phyloP scores from a whole-genome alignment of 2,797 vertebrate species.

The Lepilemur ruficaudatus region DNA sequence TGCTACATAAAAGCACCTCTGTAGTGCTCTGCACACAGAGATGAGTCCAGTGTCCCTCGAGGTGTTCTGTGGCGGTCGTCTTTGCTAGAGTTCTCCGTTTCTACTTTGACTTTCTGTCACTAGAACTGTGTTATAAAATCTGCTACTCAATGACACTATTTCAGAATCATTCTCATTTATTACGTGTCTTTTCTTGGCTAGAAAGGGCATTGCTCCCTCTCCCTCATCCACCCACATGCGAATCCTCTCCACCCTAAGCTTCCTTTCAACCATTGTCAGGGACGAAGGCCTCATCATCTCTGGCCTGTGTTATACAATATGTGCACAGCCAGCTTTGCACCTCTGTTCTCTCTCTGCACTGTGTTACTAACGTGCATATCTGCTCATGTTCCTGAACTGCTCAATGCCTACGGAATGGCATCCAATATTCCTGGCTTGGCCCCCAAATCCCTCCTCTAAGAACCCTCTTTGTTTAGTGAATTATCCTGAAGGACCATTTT shows the following conservation, averaged over 20 bases:
- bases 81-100: not conserved
- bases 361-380: not conserved
- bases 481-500: not conserved
- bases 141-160: not conserved
- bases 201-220: not conserved
- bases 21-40: fast-evolving
- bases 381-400: not conserved
- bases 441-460: not conserved
- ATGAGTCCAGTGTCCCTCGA: fast-evolving
- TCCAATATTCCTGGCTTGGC: not conserved
- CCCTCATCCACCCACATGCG: not conserved
- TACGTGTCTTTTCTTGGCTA: not conserved
- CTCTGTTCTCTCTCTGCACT: not conserved
- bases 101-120: not conserved
- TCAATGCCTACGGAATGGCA: not conserved
- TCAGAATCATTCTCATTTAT: not conserved
- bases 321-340: not conserved
- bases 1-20: fast-evolving
- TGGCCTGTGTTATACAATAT: not conserved
- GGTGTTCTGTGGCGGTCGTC: not conserved
- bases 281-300: not conserved
- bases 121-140: not conserved
- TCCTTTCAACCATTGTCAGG: not conserved
- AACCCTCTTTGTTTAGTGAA: not conserved
- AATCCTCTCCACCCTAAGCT: not conserved